These are phyloP conservation scores for Argynnis bischoffii DNA, from an alignment of 2,888 invertebrate genomes.

Conservation along the genomic window DNA sequence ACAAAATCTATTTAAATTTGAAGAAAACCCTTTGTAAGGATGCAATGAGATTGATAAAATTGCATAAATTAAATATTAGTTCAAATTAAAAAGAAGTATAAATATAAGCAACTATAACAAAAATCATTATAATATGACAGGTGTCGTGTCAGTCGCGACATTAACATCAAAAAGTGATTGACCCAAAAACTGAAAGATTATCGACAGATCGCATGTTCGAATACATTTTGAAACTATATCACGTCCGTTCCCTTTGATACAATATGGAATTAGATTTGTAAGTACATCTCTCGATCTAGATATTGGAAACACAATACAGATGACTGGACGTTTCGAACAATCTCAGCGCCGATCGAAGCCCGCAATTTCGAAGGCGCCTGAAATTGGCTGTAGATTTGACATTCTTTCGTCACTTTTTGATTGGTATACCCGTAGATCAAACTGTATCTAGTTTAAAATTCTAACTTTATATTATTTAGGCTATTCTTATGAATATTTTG, in stretches of 20 bases:
- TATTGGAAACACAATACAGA: slow-evolving; percentile 31
- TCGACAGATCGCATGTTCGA: slow-evolving; percentile 40
- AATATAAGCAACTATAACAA: not conserved
- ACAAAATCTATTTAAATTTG: not conserved
- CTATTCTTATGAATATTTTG: no score
- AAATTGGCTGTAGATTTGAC: slow-evolving; percentile 5
- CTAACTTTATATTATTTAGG: no score
- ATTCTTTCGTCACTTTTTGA: slow-evolving; percentile 4
- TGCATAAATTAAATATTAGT: not conserved
- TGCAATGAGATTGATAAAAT: not conserved
- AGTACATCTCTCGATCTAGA: slow-evolving; percentile 20
- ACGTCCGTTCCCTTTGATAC: slow-evolving; percentile 26
- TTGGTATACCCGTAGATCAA: no score
- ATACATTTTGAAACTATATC: slow-evolving; percentile 26
- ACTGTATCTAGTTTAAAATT: no score
- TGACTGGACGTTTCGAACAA: slow-evolving; percentile 23
- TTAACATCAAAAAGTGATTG: slow-evolving; percentile 38
- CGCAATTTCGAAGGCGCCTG: slow-evolving; percentile 21
- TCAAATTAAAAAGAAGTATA: not conserved
- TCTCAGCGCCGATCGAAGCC: slow-evolving; percentile 23
- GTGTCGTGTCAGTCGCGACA: slow-evolving; percentile 30
- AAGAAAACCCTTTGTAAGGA: not conserved
- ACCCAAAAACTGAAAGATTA: slow-evolving; percentile 38
- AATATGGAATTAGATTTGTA: slow-evolving; percentile 19
- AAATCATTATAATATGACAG: slow-evolving; percentile 5